Evolutionary conservation across 2,113 vertebrate genomes (phyloP).

Genomic region (Pelecanus crispus): DNA sequence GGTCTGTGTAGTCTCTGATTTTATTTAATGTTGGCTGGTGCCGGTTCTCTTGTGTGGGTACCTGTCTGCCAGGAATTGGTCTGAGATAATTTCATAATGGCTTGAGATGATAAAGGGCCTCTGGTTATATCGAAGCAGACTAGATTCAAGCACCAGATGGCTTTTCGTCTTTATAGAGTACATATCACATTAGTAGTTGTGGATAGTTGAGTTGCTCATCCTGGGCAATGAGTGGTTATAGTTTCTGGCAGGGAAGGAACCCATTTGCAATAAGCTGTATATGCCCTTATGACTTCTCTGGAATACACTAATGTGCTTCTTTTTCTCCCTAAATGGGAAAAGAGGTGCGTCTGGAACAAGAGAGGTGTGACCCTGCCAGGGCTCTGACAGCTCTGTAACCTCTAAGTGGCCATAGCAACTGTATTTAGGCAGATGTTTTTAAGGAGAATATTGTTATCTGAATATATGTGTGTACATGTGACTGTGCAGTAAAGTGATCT

Average conservation of each 20-base stretch:
- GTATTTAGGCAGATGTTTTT: not conserved
- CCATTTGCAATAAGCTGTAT: not conserved
- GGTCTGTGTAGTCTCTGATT: not conserved
- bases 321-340: not conserved
- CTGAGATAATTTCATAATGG: not conserved
- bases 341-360: not conserved
- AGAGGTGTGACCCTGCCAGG: not conserved
- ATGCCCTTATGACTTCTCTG: not conserved
- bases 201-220: not conserved
- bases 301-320: not conserved
- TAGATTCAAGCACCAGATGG: not conserved
- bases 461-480: not conserved
- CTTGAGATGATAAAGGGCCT: constrained; percentile 1
- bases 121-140: not conserved
- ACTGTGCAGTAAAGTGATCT: not conserved
- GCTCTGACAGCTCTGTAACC: not conserved
- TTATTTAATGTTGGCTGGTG: not conserved
- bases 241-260: not conserved
- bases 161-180: not conserved
- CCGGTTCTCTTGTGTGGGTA: not conserved
- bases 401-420: not conserved
- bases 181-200: not conserved
- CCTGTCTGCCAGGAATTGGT: not conserved
- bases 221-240: not conserved
- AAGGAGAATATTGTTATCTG: not conserved